phyloP scores from a whole-genome alignment of 2,113 vertebrate genomes.

The Mesembrinibis cayennensis region DNA sequence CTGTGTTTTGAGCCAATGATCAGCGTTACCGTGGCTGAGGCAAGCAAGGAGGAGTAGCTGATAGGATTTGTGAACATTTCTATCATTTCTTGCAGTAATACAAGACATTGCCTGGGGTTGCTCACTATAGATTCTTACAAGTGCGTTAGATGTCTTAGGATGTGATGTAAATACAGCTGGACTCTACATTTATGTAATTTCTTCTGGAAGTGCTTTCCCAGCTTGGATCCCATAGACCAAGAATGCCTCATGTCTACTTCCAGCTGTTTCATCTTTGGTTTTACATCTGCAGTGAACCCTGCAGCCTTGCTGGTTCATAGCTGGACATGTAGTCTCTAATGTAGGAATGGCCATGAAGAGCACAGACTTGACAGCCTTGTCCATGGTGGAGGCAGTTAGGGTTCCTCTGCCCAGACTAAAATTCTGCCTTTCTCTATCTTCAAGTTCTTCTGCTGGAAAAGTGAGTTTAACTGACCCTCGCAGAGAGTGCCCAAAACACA shows the following conservation, averaged over 20 bases:
- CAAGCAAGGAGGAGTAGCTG: not conserved
- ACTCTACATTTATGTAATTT: fast-evolving
- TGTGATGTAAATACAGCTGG: not conserved
- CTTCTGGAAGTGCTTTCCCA: not conserved
- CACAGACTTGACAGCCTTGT: not conserved
- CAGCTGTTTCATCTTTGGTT: not conserved
- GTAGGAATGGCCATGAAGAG: not conserved
- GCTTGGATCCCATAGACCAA: not conserved
- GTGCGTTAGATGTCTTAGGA: not conserved
- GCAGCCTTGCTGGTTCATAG: not conserved
- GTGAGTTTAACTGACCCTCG: not conserved
- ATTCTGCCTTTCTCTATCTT: not conserved
- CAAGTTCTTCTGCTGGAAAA: not conserved
- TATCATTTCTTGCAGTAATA: not conserved
- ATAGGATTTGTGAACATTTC: not conserved
- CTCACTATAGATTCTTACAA: not conserved
- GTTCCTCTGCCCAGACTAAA: not conserved
- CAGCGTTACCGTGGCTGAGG: not conserved
- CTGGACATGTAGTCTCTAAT: not conserved
- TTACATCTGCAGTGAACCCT: not conserved
- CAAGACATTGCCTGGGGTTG: not conserved
- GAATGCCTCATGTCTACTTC: not conserved
- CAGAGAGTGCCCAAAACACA: not conserved
- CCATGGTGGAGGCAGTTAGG: not conserved
- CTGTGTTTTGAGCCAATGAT: not conserved